These are phyloP conservation scores for Oscheius sp. DNA, from an alignment of 2,888 invertebrate species.

Conservation along the genomic window DNA sequence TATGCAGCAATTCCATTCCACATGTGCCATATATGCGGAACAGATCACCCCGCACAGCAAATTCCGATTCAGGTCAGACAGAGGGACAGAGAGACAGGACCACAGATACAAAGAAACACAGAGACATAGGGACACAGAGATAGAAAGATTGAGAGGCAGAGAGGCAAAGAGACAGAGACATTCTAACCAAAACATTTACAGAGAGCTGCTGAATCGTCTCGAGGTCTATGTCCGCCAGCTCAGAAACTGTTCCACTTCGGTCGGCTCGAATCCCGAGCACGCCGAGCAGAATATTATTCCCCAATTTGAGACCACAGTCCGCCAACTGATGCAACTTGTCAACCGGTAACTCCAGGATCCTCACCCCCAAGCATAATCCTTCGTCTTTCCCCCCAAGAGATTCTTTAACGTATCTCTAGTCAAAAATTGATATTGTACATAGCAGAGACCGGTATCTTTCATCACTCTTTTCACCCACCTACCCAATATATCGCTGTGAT, in stretches of 20 bases:
- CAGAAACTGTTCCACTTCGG: constrained; percentile 47
- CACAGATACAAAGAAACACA: constrained; percentile 74
- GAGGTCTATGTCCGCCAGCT: constrained; percentile 70
- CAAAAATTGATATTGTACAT: too few relatives aligned
- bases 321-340: constrained; percentile 69
- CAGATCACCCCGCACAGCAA: constrained; percentile 87
- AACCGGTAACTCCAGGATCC: constrained; percentile 52
- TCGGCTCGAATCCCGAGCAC: constrained; percentile 43
- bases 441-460: too few relatives aligned
- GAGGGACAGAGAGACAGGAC: constrained; percentile 24
- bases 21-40: constrained; percentile 86
- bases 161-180: too few relatives aligned
- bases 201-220: constrained; percentile 74
- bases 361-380: neutral
- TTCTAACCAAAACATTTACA: constrained; percentile 44
- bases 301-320: constrained; percentile 65
- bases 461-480: too few relatives aligned
- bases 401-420: constrained; percentile 31
- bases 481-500: too few relatives aligned
- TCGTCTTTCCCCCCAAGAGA: constrained; percentile 1
- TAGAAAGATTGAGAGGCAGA: constrained; percentile 3
- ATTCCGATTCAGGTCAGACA: constrained; percentile 82
- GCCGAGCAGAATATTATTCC: constrained; percentile 66
- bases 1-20: constrained; percentile 67
- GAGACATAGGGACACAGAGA: constrained; percentile 33